A percentile compares a stretch with the other conserved stretches of the same genome.
phyloP scores from a whole-genome alignment of 2,888 invertebrate genomes.

The Elmis aenea region DNA sequence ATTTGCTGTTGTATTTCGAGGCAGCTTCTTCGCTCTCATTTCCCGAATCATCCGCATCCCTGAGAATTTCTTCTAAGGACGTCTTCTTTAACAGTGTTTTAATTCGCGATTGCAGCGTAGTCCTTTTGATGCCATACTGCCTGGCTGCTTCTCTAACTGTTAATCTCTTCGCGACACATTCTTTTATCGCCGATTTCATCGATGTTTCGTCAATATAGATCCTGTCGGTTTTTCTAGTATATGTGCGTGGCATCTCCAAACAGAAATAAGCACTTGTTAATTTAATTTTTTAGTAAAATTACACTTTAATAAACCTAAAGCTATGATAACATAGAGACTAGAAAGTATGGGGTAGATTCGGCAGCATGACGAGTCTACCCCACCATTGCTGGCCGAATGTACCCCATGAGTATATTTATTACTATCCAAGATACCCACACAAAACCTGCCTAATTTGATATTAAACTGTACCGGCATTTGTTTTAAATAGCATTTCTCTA shows the following conservation, averaged over 20 bases:
- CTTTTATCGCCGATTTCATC: constrained; percentile 2
- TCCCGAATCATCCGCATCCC: constrained; percentile 2
- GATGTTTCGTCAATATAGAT: not conserved
- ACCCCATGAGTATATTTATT: too few species aligned
- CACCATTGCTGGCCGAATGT: too few species aligned
- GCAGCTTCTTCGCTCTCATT: not conserved
- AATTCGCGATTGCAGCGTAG: constrained; percentile 2
- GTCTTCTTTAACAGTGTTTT: constrained; percentile 1
- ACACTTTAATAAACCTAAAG: too few species aligned
- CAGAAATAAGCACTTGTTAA: too few species aligned
- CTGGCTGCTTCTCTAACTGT: constrained; percentile 1
- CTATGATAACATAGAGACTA: too few species aligned
- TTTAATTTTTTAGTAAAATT: too few species aligned
- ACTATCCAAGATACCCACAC: too few species aligned
- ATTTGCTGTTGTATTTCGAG: not conserved
- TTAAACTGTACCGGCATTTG: too few species aligned
- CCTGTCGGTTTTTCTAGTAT: constrained; percentile 2
- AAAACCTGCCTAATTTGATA: too few species aligned
- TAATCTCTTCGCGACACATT: not conserved
- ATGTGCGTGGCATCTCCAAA: constrained; percentile 2
- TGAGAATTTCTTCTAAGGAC: not conserved
- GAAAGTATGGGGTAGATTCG: too few species aligned
- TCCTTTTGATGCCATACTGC: constrained; percentile 2
- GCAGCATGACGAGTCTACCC: too few species aligned
- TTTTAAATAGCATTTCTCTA: too few species aligned